Percentiles rank a stretch among this genome's conserved stretches.
phyloP scores from a whole-genome alignment of 2,888 invertebrate genomes.

The Trichacis sp. region DNA sequence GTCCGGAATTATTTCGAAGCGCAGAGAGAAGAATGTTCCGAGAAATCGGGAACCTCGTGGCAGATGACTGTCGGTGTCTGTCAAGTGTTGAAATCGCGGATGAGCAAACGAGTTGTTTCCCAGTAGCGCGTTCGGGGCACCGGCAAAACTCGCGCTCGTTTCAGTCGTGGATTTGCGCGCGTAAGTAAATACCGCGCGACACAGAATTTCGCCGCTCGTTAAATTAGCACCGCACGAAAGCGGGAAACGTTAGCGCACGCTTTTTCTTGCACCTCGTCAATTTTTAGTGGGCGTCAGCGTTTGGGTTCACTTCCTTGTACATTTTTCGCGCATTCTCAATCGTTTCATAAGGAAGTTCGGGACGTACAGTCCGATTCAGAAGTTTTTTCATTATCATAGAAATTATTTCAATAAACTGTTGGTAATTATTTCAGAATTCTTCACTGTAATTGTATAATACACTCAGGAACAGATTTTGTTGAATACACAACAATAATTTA shows the following conservation, averaged over 20 bases:
- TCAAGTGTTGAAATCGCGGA: constrained; percentile 14
- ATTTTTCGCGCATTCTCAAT: not conserved
- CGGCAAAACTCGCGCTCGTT: not conserved
- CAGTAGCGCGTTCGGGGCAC: constrained; percentile 12
- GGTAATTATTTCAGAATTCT: constrained; percentile 24
- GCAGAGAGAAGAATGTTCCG: constrained; percentile 22
- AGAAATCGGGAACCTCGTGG: constrained; percentile 20
- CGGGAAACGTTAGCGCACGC: not conserved
- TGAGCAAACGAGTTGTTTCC: constrained; percentile 9
- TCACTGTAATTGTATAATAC: no score
- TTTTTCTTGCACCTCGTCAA: not conserved
- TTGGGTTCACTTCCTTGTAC: not conserved
- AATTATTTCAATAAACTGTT: no score
- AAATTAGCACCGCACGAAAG: not conserved
- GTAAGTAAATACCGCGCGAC: no score
- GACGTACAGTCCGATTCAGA: no score
- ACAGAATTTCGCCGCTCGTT: no score
- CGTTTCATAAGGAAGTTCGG: no score
- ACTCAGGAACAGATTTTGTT: no score
- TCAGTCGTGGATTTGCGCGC: not conserved
- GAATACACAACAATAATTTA: no score
- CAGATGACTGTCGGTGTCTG: constrained; percentile 25
- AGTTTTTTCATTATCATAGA: no score
- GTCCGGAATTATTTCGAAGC: no score
- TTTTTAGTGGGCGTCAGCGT: not conserved